These are phyloP conservation scores for Tuberolachnus salignus DNA, from an alignment of 2,888 invertebrate genomes.

Conservation along the genomic window DNA sequence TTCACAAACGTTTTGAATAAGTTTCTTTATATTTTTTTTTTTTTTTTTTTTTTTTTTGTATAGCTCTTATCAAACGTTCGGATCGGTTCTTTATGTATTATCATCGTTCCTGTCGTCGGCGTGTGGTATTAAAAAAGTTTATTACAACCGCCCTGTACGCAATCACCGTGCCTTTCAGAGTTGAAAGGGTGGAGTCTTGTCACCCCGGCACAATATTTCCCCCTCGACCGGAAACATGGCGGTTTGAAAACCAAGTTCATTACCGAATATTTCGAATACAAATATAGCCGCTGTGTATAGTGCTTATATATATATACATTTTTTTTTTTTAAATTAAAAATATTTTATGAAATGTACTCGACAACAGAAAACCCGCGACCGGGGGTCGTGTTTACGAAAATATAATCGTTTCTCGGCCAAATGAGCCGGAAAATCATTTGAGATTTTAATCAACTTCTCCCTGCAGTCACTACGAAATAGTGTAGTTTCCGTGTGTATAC, in stretches of 20 bases:
- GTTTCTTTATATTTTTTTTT: too few relatives aligned
- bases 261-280: conserved; percentile 23
- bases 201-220: conserved; percentile 9
- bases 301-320: neutral
- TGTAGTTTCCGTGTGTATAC: neutral
- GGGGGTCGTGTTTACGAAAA: conserved; percentile 12
- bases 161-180: neutral
- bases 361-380: neutral
- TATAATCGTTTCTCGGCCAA: neutral
- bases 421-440: conserved; percentile 46
- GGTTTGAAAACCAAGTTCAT: conserved; percentile 36
- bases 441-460: conserved; percentile 39
- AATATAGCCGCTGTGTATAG: neutral
- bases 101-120: neutral
- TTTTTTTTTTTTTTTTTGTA: neutral
- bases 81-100: neutral
- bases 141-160: neutral
- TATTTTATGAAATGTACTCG: neutral
- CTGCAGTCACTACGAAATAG: neutral
- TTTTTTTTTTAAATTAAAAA: conserved; percentile 17
- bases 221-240: conserved; percentile 42
- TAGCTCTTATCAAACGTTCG: neutral
- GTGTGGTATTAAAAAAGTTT: conserved; percentile 14
- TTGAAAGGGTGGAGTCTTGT: conserved; percentile 35
- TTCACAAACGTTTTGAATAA: too few relatives aligned